Base-by-base conservation (phyloP, 2,113 vertebrate species). In the Ascaphus truei region DNA sequence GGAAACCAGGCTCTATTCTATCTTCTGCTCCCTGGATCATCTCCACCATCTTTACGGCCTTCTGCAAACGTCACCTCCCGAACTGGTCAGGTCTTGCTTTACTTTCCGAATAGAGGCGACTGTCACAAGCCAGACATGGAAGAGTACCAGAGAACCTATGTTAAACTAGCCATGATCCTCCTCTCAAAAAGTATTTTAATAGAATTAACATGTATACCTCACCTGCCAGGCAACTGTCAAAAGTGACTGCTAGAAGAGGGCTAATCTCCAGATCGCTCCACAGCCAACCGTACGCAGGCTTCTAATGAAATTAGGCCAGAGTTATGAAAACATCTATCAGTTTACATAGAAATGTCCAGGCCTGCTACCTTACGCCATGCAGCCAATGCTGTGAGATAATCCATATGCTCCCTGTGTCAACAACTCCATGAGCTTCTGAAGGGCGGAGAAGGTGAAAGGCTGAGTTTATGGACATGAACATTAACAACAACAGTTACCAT, bases 311-410 rank as follows among this genome's bases (percentile, higher is more conserved):
- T 65, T 65, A 65, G 37, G 26, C 22, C 15, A 27, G 30, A 37
- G 48, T 34, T 52, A 37, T 39, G 47, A 65, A 65, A 65, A 65
- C 62, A 52, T 53, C 62, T 36, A 12, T 65, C 62, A 20, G 62
- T 30, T 65, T 65, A 65, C 62, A 65, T 4, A 65, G 62, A 27
- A 39, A 37, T 52, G 30, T 10, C 41, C 29, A 5, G 4, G 7
- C 30, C 22, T 25, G 47, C 16, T 27, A 51, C 33, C 23, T 52
- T 39, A 30, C 48, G 29, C 15, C 7, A 39, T 20, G 15, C 3
- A 33, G 47, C 25, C 48, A 20, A 33, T 47, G 4, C 37, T 2
- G 3, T 3, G 3, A 13, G 60, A 47, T 62, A 20, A 62, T 31
- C 27, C 43, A 16, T 13, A 60, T 18, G 16, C 23, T 22, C 27